These are phyloP conservation scores for Heliconius cydno DNA, from an alignment of 2,888 invertebrate species.

Conservation along the genomic window DNA sequence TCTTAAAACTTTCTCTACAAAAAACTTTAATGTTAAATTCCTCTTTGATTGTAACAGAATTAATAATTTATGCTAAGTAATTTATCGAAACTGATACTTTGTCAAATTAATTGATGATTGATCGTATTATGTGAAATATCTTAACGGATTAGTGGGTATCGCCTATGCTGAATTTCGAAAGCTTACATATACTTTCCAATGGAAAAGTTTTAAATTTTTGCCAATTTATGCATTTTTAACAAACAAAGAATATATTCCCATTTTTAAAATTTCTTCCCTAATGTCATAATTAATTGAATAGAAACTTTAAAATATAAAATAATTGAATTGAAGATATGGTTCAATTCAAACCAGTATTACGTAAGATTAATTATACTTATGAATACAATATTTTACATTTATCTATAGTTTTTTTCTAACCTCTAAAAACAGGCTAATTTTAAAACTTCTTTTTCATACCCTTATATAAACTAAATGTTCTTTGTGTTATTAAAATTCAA, in stretches of 20 bases:
- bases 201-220: neutral
- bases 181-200: neutral
- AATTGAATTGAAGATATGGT: too few species aligned
- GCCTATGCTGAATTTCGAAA: neutral
- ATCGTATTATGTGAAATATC: constrained; percentile 2
- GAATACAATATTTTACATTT: neutral
- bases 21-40: constrained; percentile 22
- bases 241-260: neutral
- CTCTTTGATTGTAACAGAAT: constrained; percentile 24
- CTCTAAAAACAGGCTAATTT: too few species aligned
- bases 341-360: neutral
- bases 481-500: too few species aligned
- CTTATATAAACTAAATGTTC: too few species aligned
- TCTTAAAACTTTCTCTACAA: constrained; percentile 30
- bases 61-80: constrained; percentile 16
- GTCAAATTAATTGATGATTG: constrained; percentile 12
- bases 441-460: too few species aligned
- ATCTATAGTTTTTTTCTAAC: too few species aligned
- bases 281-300: neutral
- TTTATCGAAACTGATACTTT: constrained; percentile 16
- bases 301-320: neutral
- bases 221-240: too few species aligned
- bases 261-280: neutral
- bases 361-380: neutral
- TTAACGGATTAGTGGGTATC: neutral